Evolutionary conservation across 2,113 vertebrate species (phyloP).

Genomic region (Porphyrio hochstetteri): DNA sequence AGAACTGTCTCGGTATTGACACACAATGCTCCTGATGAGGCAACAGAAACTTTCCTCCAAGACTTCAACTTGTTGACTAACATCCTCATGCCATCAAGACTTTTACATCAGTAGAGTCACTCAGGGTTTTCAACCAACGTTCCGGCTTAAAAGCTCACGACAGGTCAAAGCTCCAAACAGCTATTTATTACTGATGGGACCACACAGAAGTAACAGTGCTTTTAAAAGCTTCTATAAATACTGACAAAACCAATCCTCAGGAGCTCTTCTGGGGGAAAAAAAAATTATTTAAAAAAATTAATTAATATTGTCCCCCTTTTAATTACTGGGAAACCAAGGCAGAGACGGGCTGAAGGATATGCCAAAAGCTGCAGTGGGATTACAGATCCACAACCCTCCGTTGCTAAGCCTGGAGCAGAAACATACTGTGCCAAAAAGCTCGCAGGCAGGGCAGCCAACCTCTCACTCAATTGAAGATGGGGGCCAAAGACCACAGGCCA

Average conservation of each 20-base stretch:
- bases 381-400: not conserved
- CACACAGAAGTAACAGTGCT: not conserved
- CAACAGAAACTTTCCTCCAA: not conserved
- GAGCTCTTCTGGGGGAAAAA: not conserved
- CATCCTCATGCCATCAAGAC: not conserved
- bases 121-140: not conserved
- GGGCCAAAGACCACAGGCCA: not conserved
- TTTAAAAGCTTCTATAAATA: constrained; percentile 5
- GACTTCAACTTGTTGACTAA: not conserved
- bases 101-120: not conserved
- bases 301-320: not conserved
- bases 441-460: too few species aligned
- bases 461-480: not conserved
- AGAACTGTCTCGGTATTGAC: not conserved
- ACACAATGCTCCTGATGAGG: not conserved
- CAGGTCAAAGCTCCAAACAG: not conserved
- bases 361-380: not conserved
- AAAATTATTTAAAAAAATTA: not conserved
- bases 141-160: not conserved
- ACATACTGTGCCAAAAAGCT: not conserved
- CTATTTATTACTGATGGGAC: not conserved
- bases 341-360: not conserved
- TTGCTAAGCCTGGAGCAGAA: not conserved
- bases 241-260: not conserved
- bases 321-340: constrained; percentile 22